Base-by-base conservation (phyloP, 1,140 invertebrate genomes). In the Battus philenor region DNA sequence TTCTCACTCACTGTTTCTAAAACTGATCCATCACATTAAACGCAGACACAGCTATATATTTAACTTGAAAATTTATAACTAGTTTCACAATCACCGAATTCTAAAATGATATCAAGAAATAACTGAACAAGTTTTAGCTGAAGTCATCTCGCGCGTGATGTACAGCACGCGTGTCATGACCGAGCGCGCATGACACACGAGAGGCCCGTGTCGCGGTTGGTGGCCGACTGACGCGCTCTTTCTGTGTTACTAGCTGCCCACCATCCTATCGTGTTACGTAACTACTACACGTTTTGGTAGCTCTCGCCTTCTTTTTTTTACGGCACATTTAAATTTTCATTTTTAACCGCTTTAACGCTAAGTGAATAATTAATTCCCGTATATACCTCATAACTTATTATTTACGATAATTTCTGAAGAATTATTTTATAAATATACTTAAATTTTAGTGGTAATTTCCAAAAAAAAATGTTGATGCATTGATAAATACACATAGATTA, bases 141-240 rank as follows among this genome's bases (percentile, higher is more conserved):
- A 51, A 69, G 62, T 71, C 73, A 70, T 73, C 58, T 68, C 68
- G 69, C 70, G 72, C 57, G 70, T 47, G 33, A 47, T 44, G 48
- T 24, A 29, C 22, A 29, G 15, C 41, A 44, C 53, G 44, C 31
- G 55, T 58, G 63, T 68, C 69, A 65, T 65, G 55, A 73, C 56
- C 58, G 44, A 39, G 12, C 43, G 56, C 41, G 52, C 69, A 69
- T 72, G 45, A 54, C 59, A 55, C 54, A 58, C 71, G 62, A 60
- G 51, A 54, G 59, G 24, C 61, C 18, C 59, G 64, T 61, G 51
- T 56, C 54, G 50, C 59, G 34, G 62, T 54, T 68, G 64, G 56
- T 53, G 61, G 60, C 58, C 56, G 61, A 82, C 75, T 80, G 67
- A 56, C 63, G 63, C 46, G 61, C 54, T 39, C 24, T 31, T n/a